Base-by-base conservation (phyloP, 1,140 invertebrate genomes). In the Camponotus pennsylvanicus region DNA sequence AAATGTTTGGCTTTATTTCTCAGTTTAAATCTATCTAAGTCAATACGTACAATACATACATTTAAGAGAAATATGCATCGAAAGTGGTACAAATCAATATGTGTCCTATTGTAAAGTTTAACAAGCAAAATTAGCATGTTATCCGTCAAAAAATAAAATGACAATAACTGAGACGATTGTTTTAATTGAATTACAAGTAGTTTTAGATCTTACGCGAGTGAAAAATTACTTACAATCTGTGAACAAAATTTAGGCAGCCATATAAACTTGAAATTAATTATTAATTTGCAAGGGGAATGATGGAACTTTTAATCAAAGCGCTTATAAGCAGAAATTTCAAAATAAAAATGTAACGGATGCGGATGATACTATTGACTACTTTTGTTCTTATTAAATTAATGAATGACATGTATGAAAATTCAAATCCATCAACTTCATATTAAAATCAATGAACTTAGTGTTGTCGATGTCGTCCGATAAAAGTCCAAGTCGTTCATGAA, bases 1-100 rank as follows among this genome's bases (percentile, higher is more conserved):
- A 71, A 71, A 34, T 55, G 69, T 71, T 71, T 71, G 1, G 69
- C 69, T 71, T n/a, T 71, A 18, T 49, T 71, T 18, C 49, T 71
- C 8, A 55, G 15, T 37, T 55, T 71, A 9, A 71, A 71, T 21
- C 49, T 34, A 0, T 71, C 69, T n/a, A 71, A 70, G 8, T 34
- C 69, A n/a, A n/a, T n/a, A n/a, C n/a, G n/a, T n/a, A 8, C 69
- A 71, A 71, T 71, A 71, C 34, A 34, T 71, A 34, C 32, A 71
- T 71, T 71, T 55, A 37, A 71, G 49, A 71, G 49, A 71, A 55
- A 71, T 15, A 1, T 71, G 32, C 15, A 71, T 21, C 21, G 21
- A 21, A 21, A 21, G 21, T 21, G 21, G 21, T 0, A 21, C 21
- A 55, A 71, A 71, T 55, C 69, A 55, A 9, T 71, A 55, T 34